Percentiles rank a stretch among this genome's conserved stretches.
Evolutionary conservation across 2,888 invertebrate species (phyloP).

Genomic region (Sthenelais limicola): DNA sequence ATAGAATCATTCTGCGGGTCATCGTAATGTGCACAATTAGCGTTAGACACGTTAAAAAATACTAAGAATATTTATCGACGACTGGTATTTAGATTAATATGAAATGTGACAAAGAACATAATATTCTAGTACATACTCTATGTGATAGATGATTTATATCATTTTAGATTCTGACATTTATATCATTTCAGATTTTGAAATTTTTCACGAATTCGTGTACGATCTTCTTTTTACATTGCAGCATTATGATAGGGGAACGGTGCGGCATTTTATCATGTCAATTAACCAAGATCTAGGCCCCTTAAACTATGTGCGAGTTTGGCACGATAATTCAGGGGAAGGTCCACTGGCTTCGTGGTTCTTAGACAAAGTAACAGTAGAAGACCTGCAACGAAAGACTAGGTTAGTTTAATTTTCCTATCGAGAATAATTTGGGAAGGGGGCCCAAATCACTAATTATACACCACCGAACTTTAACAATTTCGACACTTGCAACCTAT

Average conservation of each 20-base stretch:
- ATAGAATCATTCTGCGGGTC: background rate
- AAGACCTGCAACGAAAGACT: slow-evolving; percentile 51
- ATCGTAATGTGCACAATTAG: background rate
- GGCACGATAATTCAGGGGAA: slow-evolving; percentile 58
- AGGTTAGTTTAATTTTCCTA: too few species aligned
- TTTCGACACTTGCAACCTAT: too few species aligned
- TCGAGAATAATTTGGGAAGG: too few species aligned
- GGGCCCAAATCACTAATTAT: too few species aligned
- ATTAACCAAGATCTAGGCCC: slow-evolving; percentile 54
- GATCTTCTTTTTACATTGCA: slow-evolving; percentile 38
- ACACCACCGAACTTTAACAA: too few species aligned
- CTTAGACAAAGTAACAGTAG: slow-evolving; percentile 57
- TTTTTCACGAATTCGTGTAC: background rate
- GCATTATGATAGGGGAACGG: slow-evolving; percentile 56
- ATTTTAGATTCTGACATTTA: background rate
- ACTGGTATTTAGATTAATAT: too few species aligned
- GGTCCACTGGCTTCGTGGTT: slow-evolving; percentile 55
- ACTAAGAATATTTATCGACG: too few species aligned
- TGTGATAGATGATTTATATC: too few species aligned
- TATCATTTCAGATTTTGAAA: too few species aligned
- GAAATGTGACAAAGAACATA: too few species aligned
- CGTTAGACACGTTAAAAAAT: too few species aligned
- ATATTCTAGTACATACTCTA: background rate
- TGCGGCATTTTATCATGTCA: slow-evolving; percentile 59
- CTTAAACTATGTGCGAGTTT: slow-evolving; percentile 56